These are phyloP conservation scores for Diuraphis noxia DNA, from an alignment of 1,140 invertebrate species.

Conservation along the genomic window DNA sequence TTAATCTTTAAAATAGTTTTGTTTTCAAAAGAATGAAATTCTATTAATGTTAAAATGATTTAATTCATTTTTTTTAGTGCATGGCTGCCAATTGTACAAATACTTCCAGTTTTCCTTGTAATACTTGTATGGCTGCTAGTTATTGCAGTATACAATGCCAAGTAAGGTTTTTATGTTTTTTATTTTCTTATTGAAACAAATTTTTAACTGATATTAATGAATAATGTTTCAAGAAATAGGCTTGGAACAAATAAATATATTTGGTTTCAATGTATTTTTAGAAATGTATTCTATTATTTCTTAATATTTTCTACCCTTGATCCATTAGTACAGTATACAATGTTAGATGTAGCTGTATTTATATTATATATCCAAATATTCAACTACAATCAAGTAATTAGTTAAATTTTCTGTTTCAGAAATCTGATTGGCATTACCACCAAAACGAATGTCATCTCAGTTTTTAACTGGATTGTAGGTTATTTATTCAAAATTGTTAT, in stretches of 20 bases:
- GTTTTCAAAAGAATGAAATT: neutral
- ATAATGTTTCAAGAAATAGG: neutral
- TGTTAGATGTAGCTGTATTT: no score
- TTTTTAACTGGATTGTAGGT: neutral
- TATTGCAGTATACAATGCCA: neutral
- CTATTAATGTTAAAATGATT: neutral
- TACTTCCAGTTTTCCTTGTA: neutral
- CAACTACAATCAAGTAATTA: no score
- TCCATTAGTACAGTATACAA: no score
- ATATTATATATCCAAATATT: no score
- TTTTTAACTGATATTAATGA: neutral
- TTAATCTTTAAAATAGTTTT: neutral
- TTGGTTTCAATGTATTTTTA: neutral
- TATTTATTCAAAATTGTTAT: neutral
- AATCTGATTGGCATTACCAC: neutral
- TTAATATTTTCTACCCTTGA: neutral
- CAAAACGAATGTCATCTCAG: neutral
- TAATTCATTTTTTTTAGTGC: neutral
- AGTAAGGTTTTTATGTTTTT: neutral
- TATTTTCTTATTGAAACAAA: neutral
- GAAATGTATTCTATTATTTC: neutral
- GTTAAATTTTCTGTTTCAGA: neutral
- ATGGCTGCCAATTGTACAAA: neutral
- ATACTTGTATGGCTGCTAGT: neutral
- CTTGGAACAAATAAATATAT: neutral